Base-by-base conservation (phyloP, 2,888 invertebrate species). In the Lepas anatifera region DNA sequence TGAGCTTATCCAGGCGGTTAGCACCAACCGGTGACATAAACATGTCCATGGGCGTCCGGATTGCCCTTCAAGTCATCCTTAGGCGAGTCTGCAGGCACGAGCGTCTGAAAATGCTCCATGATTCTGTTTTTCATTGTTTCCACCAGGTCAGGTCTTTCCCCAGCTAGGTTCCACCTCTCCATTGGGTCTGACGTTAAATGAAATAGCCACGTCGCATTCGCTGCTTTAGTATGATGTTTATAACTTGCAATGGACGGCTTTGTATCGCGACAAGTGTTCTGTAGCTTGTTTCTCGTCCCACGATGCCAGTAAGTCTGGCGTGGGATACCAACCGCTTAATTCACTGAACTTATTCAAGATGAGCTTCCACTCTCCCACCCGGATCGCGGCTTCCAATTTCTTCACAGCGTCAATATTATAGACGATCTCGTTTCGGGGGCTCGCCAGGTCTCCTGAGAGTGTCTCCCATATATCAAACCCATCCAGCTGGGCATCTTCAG, bases 381-480 rank as follows among this genome's bases (percentile, higher is more conserved):
- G 69, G 39, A 73, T 43, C 11, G 66, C 70, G 25, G 69, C 69
- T 11, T 50, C 27, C 27, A 69, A 50, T 1, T 29, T 22, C 8
- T 69, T 69, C 16, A 29, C 68, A 25, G 63, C 67, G 58, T 72
- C 70, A 43, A 73, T 71, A 68, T 73, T 70, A 58, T 73, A 73
- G 52, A 73, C 52, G 52, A 73, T 52, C 18, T 70, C 41, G 27
- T 70, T 41, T 25, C 73, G 63, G 16, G 71, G 64, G n/a, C 69
- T 41, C 22, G 68, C 41, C 11, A 27, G 29, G n/a, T 46, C 52
- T 22, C 32, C 16, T 4, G 68, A 25, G 43, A 95, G 78, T 1
- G 86, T 82, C 2, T 84, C 77, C 95, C 95, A 95, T 71, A 87
- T 80, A 77, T 89, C 85, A 1, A 87, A 76, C 0, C 95, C 95